Evolutionary conservation across 1,140 invertebrate species (phyloP).

Genomic region (Eumeta japonica): DNA sequence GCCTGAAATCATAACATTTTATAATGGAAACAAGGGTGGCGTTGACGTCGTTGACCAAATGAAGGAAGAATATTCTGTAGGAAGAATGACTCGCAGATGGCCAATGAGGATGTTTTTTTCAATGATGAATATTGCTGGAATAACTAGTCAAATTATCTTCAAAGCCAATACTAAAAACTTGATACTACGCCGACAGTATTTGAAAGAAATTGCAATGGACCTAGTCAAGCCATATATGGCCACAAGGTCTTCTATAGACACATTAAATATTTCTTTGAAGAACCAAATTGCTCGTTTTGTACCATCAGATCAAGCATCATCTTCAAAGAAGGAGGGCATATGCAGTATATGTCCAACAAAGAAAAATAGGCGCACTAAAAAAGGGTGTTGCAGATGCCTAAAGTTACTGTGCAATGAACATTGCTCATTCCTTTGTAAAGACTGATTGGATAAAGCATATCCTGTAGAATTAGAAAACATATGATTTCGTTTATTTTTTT

Average conservation of each 20-base stretch:
- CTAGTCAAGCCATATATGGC: slow-evolving; percentile 11
- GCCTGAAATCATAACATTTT: too few species aligned
- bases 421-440: slow-evolving; percentile 12
- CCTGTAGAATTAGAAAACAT: too few species aligned
- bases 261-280: too few species aligned
- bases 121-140: slow-evolving; percentile 11
- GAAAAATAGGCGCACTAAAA: slow-evolving; percentile 14
- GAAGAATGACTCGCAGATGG: slow-evolving; percentile 12
- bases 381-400: slow-evolving; percentile 9
- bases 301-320: slow-evolving; percentile 8
- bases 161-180: too few species aligned
- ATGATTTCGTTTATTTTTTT: slow-evolving; percentile 6
- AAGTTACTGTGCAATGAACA: too few species aligned
- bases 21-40: too few species aligned
- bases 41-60: too few species aligned
- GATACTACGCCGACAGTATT: too few species aligned
- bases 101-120: slow-evolving; percentile 14
- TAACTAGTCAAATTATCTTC: slow-evolving; percentile 9
- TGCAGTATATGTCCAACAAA: too few species aligned
- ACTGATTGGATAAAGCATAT: too few species aligned
- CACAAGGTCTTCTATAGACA: slow-evolving; percentile 11
- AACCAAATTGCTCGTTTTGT: slow-evolving; percentile 13
- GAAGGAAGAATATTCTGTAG: slow-evolving; percentile 14
- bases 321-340: too few species aligned
- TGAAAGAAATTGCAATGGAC: too few species aligned